Evolutionary conservation across 2,888 invertebrate species (phyloP), one percentile per base, ranked within the genome.

Genomic region (Ferrisia virgata): DNA sequence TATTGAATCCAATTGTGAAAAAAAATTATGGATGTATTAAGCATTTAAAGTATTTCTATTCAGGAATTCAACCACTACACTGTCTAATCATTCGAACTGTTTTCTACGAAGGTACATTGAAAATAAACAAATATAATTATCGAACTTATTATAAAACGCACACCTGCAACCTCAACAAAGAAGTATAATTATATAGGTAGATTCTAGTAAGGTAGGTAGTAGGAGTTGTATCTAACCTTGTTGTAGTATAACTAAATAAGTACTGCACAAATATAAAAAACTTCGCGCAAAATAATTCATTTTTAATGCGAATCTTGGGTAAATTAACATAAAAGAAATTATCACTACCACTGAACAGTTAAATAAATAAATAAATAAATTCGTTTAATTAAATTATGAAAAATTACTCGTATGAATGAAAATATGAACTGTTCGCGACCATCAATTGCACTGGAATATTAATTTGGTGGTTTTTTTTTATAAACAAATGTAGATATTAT

Each of bases 401-500:
- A 36, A 25, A 36, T 9, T 76, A 36, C 18, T 28, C 72, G 36
- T 36, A 5, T 13, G 72, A 76, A 33, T 18, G 28, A 9, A 76
- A 18, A 33, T 33, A 28, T 18, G 5, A 11, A 76, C 36, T 18
- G 3, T 18, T 3, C 33, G 2, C 31, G 36, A 36, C 72, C 33
- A 18, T 80, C 53, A 31, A 80, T 80, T 53, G 47, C 22, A 33
- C 53, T 80, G 43, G 80, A 80, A 80, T 53, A 47, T 47, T 80
- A 47, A 40, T 80, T 53, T 31, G 47, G 18, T 80, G 33, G 53
- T 79, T 53, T 79, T 78, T n/a, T 79, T 80, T 80, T 80, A 80
- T 80, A 80, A 80, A 80, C 80, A 80, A 80, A 79, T 47, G 53
- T 80, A 28, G 40, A 43, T 76, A 25, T 79, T 53, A 31, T 80